Conservation (phyloP, 1,140 invertebrate species). For the Cydia strobilella region DNA sequence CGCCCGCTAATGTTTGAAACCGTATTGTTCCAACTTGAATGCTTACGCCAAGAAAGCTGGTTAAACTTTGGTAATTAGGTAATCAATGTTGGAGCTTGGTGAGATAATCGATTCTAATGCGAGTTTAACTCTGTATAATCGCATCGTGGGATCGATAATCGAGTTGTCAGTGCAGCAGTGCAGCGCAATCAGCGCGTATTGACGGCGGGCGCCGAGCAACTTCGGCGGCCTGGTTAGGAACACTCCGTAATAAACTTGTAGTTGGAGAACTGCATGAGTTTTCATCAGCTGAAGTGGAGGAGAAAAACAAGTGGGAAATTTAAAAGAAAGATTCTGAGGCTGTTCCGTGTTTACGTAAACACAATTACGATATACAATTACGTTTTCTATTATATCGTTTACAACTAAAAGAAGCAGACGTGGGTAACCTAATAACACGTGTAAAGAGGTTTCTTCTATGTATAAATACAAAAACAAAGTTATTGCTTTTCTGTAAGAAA, state of each 20-base stretch:
- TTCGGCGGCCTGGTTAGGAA: slow-evolving; percentile 8
- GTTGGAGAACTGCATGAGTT: slow-evolving; percentile 7
- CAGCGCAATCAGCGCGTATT: slow-evolving; percentile 20
- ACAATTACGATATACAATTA: too few relatives aligned
- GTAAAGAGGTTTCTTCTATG: too few relatives aligned
- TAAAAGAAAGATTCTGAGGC: not conserved
- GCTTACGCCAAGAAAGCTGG: slow-evolving; percentile 20
- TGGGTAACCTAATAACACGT: too few relatives aligned
- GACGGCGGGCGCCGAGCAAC: not conserved
- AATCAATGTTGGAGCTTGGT: slow-evolving; percentile 5
- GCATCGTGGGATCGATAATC: slow-evolving; percentile 26
- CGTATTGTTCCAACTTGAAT: slow-evolving; percentile 21
- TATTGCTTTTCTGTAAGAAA: too few relatives aligned
- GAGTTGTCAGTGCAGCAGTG: slow-evolving; percentile 8
- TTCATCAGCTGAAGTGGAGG: not conserved
- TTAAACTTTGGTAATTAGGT: slow-evolving; percentile 29
- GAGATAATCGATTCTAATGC: slow-evolving; percentile 29
- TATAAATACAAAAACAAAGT: too few relatives aligned
- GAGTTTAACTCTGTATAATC: slow-evolving; percentile 27
- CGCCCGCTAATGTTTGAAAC: not conserved
- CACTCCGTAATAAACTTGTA: slow-evolving; percentile 18
- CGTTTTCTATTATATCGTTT: too few relatives aligned
- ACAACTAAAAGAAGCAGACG: too few relatives aligned
- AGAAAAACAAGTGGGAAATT: not conserved
- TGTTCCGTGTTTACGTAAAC: too few relatives aligned